Evolutionary conservation across 2,888 invertebrate species (phyloP).

Genomic region (Macaria liturata): DNA sequence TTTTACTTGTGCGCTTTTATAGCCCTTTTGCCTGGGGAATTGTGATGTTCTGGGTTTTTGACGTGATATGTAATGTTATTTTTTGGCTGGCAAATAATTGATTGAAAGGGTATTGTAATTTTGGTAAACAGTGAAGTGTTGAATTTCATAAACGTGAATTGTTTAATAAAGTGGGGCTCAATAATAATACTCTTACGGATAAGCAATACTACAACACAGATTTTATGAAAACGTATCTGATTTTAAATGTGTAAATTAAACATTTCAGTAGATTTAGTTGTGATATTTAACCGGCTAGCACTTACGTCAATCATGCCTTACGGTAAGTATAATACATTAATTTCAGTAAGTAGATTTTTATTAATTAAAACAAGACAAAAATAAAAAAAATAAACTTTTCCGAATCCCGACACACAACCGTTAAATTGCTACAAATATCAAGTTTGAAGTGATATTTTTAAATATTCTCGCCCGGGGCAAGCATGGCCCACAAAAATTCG

Average conservation of each 20-base stretch:
- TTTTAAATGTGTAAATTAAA: too few relatives aligned
- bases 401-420: not conserved
- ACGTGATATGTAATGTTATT: conserved; percentile 8
- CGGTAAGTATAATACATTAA: too few relatives aligned
- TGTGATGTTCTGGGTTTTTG: conserved; percentile 4
- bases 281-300: too few relatives aligned
- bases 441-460: conserved; percentile 15
- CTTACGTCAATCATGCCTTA: too few relatives aligned
- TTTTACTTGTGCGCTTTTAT: conserved; percentile 15
- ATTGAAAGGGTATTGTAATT: not conserved
- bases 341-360: too few relatives aligned
- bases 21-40: conserved; percentile 5
- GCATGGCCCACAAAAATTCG: conserved; percentile 13
- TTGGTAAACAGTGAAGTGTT: not conserved
- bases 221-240: not conserved
- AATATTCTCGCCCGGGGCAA: conserved; percentile 18
- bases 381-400: not conserved
- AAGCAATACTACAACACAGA: not conserved
- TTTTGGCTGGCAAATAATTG: not conserved
- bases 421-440: conserved; percentile 12
- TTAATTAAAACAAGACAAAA: not conserved
- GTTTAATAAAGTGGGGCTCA: not conserved
- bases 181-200: not conserved
- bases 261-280: too few relatives aligned
- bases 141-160: not conserved